Percentiles rank a stretch among this genome's conserved stretches.
phyloP scores from a whole-genome alignment of 2,113 vertebrate genomes.

The Cyrtonyx montezumae region DNA sequence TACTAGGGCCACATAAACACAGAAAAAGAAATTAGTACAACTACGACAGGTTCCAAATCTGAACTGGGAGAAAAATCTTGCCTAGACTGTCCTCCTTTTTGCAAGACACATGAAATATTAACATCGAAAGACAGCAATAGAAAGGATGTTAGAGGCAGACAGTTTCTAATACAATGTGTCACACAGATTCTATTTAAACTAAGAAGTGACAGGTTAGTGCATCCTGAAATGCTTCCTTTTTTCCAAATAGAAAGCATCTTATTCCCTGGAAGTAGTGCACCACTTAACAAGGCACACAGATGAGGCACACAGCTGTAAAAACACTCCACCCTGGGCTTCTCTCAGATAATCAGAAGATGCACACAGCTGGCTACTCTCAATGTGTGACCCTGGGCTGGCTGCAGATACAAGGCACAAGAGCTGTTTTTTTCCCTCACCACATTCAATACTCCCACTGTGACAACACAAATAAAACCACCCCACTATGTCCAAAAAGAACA shows the following conservation, averaged over 20 bases:
- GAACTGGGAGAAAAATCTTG: background rate
- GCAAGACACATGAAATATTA: background rate
- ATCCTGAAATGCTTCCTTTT: background rate
- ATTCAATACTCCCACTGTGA: background rate
- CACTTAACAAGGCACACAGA: accelerated
- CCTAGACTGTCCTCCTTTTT: background rate
- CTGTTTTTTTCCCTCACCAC: background rate
- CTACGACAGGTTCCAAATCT: background rate
- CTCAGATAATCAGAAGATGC: background rate
- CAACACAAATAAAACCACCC: background rate
- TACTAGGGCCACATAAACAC: background rate
- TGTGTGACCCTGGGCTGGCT: background rate
- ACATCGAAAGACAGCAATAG: background rate
- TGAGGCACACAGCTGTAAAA: background rate
- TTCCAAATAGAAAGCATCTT: background rate
- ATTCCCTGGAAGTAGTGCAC: background rate
- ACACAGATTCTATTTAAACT: background rate
- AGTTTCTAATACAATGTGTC: background rate
- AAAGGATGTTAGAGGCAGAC: background rate
- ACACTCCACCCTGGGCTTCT: background rate
- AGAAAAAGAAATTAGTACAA: background rate
- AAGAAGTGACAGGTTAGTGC: background rate
- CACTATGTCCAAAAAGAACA: background rate
- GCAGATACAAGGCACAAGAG: background rate
- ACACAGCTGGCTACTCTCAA: background rate